Evolutionary conservation across 1,140 invertebrate species (phyloP).

Genomic region (Drosophila pseudoobscura): DNA sequence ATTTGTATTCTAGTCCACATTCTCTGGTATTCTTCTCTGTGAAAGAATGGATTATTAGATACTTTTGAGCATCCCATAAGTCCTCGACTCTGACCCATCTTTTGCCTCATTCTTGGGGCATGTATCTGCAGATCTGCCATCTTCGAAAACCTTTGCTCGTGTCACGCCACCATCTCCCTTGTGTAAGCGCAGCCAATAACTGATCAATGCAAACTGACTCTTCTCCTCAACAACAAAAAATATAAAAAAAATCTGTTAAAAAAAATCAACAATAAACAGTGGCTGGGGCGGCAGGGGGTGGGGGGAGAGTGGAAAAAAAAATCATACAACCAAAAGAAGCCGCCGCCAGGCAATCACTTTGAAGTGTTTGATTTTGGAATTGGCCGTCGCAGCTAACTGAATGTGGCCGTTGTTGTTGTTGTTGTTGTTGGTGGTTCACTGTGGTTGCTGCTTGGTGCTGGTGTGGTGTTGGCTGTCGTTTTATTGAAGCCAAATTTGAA

Average conservation of each 20-base stretch:
- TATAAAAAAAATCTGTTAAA: constrained; percentile 14
- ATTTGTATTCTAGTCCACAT: too few relatives aligned
- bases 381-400: constrained; percentile 64
- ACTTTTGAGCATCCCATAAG: too few relatives aligned
- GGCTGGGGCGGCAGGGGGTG: background rate
- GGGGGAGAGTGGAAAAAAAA: constrained; percentile 1
- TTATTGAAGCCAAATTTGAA: constrained; percentile 82
- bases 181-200: constrained; percentile 70
- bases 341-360: constrained; percentile 72
- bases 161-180: constrained; percentile 39
- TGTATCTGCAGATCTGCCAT: too few relatives aligned
- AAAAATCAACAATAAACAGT: constrained; percentile 38
- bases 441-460: constrained; percentile 37
- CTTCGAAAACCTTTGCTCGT: constrained; percentile 16
- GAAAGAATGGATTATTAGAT: too few relatives aligned
- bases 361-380: constrained; percentile 81
- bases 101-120: too few relatives aligned
- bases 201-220: constrained; percentile 72
- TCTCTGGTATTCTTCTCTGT: too few relatives aligned
- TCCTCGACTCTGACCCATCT: too few relatives aligned
- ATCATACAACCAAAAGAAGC: constrained; percentile 67
- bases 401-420: constrained; percentile 27
- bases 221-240: constrained; percentile 57
- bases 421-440: constrained; percentile 19
- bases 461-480: constrained; percentile 77